Evolutionary conservation across 2,888 invertebrate species (phyloP).

Genomic region (Ophion ellenae): DNA sequence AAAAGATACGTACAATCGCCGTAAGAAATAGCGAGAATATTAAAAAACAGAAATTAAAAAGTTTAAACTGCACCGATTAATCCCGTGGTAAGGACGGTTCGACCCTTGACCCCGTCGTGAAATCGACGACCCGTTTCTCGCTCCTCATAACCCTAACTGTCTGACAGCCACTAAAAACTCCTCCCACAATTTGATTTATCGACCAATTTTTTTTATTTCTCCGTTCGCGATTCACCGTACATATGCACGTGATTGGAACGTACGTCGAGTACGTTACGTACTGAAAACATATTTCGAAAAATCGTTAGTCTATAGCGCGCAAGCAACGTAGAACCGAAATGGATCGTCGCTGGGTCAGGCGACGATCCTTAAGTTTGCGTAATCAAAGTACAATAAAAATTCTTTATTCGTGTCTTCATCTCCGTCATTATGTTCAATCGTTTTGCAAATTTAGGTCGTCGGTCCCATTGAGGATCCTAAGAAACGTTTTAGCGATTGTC

Average conservation of each 20-base stretch:
- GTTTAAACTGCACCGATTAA: slow-evolving; percentile 24
- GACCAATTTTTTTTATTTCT: slow-evolving; percentile 1
- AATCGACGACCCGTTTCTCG: slow-evolving; percentile 46
- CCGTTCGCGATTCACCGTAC: slow-evolving; percentile 45
- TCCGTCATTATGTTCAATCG: not conserved
- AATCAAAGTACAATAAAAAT: not conserved
- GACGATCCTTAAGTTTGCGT: not conserved
- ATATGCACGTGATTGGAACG: slow-evolving; percentile 50
- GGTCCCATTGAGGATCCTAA: not conserved
- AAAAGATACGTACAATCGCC: slow-evolving; percentile 32
- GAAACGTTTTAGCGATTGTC: not conserved
- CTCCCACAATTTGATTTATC: slow-evolving; percentile 26
- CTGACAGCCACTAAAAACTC: slow-evolving; percentile 14
- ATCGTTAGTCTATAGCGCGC: slow-evolving; percentile 5
- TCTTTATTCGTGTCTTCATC: not conserved
- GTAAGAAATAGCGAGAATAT: slow-evolving; percentile 24
- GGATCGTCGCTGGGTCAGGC: not conserved
- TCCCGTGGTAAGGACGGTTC: slow-evolving; percentile 30
- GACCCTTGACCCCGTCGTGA: slow-evolving; percentile 35
- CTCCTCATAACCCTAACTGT: slow-evolving; percentile 1
- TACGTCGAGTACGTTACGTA: not conserved
- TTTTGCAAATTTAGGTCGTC: not conserved
- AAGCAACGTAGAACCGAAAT: not conserved
- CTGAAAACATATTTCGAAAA: not conserved
- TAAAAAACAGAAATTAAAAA: not conserved